Conservation (phyloP, 2,888 invertebrate genomes). For the Coleophora deauratella region DNA sequence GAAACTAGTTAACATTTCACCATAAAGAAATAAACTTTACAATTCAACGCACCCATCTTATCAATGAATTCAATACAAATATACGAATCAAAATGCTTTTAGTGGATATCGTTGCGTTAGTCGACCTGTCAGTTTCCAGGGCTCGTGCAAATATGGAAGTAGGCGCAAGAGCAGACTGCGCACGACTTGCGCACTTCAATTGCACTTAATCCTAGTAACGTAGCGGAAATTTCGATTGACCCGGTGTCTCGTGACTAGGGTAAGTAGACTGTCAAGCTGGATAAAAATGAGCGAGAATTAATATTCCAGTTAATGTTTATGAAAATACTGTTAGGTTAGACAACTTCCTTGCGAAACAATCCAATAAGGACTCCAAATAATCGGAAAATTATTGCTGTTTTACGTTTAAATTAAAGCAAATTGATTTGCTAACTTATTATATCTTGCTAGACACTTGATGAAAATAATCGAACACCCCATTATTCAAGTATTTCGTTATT, state of each 20-base stretch:
- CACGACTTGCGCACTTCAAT: conserved; percentile 36
- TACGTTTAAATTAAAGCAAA: no score
- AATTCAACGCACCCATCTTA: no score
- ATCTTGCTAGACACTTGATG: no score
- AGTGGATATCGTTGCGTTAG: conserved; percentile 3
- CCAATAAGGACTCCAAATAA: no score
- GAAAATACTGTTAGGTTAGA: no score
- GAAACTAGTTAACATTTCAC: no score
- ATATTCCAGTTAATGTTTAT: no score
- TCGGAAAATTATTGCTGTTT: no score
- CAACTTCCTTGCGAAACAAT: no score
- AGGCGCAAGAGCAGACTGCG: conserved; percentile 20
- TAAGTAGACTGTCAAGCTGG: conserved; percentile 2
- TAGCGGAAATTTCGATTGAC: conserved; percentile 28
- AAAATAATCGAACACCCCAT: no score
- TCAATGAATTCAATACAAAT: background rate
- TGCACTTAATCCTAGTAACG: conserved; percentile 34
- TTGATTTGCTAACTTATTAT: no score
- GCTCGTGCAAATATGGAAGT: conserved; percentile 37
- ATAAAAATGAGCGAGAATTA: background rate
- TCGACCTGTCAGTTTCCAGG: conserved; percentile 14
- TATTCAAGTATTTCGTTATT: conserved; percentile 34
- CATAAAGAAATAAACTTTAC: no score
- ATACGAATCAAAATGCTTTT: background rate
- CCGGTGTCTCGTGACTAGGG: conserved; percentile 25